A percentile compares a stretch with the other conserved stretches of the same genome.
phyloP scores from a whole-genome alignment of 2,113 vertebrate species.

The Calyptomena viridis region DNA sequence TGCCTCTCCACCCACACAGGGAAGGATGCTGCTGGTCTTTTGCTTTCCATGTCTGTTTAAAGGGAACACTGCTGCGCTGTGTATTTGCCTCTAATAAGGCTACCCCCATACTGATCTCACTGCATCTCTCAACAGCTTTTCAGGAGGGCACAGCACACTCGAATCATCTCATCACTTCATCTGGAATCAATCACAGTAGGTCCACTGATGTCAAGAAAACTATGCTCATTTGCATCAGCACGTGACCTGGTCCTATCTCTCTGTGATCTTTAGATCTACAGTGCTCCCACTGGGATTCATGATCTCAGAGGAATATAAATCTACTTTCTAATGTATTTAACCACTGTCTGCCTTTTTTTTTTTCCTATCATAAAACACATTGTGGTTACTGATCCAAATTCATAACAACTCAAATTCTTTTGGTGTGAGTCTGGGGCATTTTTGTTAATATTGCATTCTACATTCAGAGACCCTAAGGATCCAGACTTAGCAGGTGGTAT shows the following conservation, averaged over 20 bases:
- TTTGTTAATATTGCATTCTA: neutral
- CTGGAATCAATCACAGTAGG: slow-evolving; percentile 60
- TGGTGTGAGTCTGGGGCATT: neutral
- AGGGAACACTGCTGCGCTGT: neutral
- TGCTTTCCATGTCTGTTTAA: neutral
- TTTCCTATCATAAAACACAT: neutral
- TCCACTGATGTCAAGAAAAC: slow-evolving; percentile 41
- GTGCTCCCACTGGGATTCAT: neutral
- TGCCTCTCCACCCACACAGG: neutral
- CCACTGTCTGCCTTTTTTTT: neutral
- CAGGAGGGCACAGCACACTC: neutral
- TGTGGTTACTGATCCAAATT: neutral
- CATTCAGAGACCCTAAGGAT: neutral
- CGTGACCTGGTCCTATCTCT: slow-evolving; percentile 23
- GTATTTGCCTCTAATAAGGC: neutral
- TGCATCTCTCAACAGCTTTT: slow-evolving; percentile 52
- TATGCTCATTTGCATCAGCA: slow-evolving; percentile 58
- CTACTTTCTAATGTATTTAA: neutral
- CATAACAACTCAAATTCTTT: neutral
- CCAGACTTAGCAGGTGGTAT: neutral
- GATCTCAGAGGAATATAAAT: neutral
- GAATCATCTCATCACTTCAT: slow-evolving; percentile 41
- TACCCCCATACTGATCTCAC: neutral
- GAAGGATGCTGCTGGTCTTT: neutral
- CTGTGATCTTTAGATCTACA: slow-evolving; percentile 27